These are phyloP conservation scores for Casuarius casuarius DNA, from an alignment of 2,113 vertebrate genomes.

Conservation along the genomic window DNA sequence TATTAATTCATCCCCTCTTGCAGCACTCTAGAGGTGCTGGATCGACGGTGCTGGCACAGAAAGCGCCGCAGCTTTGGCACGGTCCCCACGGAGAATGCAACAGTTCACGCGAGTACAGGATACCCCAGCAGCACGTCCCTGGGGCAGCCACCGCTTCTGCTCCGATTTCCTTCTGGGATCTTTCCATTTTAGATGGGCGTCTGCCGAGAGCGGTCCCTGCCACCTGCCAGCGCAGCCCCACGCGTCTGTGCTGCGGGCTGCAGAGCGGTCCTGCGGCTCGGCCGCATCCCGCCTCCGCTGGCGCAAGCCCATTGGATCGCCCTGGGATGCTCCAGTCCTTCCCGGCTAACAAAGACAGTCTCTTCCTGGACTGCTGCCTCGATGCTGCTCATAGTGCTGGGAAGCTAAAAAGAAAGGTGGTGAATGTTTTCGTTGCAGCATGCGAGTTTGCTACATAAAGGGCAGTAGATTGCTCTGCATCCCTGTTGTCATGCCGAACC, in stretches of 20 bases:
- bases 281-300: background rate
- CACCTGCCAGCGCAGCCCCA: fast-evolving
- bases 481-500: background rate
- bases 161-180: background rate
- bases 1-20: background rate
- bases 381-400: background rate
- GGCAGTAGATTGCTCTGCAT: fast-evolving
- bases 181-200: background rate
- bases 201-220: background rate
- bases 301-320: background rate
- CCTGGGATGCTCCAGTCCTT: background rate
- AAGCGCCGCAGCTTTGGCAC: background rate
- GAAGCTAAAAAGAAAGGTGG: background rate
- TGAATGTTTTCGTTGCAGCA: background rate
- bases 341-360: background rate
- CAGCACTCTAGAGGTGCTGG: fast-evolving
- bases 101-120: background rate
- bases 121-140: background rate
- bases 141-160: background rate
- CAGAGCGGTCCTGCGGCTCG: fast-evolving
- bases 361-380: background rate
- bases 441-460: background rate
- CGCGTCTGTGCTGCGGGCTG: background rate
- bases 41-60: fast-evolving
- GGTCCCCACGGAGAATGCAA: fast-evolving